phyloP scores from a whole-genome alignment of 2,113 vertebrate genomes.

The Ptilonorhynchus violaceus region DNA sequence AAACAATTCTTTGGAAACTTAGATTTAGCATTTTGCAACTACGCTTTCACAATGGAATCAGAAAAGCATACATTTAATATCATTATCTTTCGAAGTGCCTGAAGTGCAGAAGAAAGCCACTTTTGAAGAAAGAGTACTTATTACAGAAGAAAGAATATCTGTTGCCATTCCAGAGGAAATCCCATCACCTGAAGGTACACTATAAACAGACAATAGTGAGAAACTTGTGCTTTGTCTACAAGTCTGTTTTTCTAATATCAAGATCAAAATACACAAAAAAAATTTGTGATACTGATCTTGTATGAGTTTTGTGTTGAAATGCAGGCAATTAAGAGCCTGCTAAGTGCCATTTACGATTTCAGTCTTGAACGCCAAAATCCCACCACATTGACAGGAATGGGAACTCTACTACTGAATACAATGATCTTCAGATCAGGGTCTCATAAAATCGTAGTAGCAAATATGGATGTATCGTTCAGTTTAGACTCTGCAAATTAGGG shows the following conservation, averaged over 20 bases:
- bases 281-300: neutral
- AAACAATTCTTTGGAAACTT: constrained; percentile 1
- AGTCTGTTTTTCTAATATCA: neutral
- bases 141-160: constrained; percentile 73
- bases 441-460: neutral
- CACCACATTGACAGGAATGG: neutral
- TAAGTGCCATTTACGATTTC: neutral
- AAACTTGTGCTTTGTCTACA: neutral
- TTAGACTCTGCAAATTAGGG: neutral
- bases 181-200: constrained; percentile 70
- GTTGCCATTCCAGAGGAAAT: constrained; percentile 70
- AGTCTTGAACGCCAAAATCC: neutral
- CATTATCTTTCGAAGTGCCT: constrained; percentile 69
- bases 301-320: neutral
- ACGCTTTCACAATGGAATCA: neutral
- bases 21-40: neutral
- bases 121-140: constrained; percentile 70
- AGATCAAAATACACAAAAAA: neutral
- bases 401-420: neutral
- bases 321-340: neutral
- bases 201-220: neutral
- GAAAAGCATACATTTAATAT: constrained; percentile 5
- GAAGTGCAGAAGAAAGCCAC: constrained; percentile 73
- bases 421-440: neutral
- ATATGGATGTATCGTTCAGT: neutral